phyloP scores from a whole-genome alignment of 2,113 vertebrate species.

The Trinectes maculatus region DNA sequence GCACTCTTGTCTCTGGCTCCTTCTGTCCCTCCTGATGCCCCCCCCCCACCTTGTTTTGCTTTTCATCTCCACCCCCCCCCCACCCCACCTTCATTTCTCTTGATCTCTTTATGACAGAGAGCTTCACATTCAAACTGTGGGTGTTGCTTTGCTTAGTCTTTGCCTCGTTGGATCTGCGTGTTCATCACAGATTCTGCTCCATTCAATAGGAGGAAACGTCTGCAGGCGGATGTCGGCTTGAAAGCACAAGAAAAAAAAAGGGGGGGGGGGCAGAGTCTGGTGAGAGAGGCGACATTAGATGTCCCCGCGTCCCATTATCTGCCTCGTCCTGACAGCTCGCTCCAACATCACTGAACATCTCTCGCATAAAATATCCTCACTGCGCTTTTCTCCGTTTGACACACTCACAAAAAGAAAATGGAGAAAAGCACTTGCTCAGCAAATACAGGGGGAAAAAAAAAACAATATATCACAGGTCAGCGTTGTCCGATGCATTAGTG shows the following conservation, averaged over 20 bases:
- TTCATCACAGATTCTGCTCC: slow-evolving; percentile 29
- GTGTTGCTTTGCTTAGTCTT: slow-evolving; percentile 32
- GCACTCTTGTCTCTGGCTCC: slow-evolving; percentile 19
- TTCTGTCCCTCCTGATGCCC: slow-evolving; percentile 7
- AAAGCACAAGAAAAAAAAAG: slow-evolving; percentile 20
- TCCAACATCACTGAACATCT: slow-evolving; percentile 42
- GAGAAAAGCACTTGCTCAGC: slow-evolving; percentile 47
- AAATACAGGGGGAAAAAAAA: slow-evolving; percentile 26
- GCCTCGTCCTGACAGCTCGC: slow-evolving; percentile 46
- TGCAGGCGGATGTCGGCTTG: slow-evolving; percentile 21
- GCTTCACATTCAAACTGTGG: slow-evolving; percentile 25
- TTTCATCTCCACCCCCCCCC: slow-evolving; percentile 35
- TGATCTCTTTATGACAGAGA: slow-evolving; percentile 42
- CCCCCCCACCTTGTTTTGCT: slow-evolving; percentile 19
- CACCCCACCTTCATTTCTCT: too few species aligned
- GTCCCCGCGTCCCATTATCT: slow-evolving; percentile 47
- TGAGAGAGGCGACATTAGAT: slow-evolving; percentile 39
- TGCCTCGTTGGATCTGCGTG: slow-evolving; percentile 10
- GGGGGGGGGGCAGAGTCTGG: slow-evolving; percentile 27
- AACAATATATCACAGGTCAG: slow-evolving; percentile 43
- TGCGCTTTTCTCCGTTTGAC: slow-evolving; percentile 59
- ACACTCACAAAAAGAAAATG: slow-evolving; percentile 43
- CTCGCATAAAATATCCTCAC: slow-evolving; percentile 50
- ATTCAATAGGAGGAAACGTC: slow-evolving; percentile 29
- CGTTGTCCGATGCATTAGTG: slow-evolving; percentile 31